A percentile compares a stretch with the other conserved stretches of the same genome.
Conservation (phyloP, 2,113 vertebrate species). For the Chaetops frenatus region DNA sequence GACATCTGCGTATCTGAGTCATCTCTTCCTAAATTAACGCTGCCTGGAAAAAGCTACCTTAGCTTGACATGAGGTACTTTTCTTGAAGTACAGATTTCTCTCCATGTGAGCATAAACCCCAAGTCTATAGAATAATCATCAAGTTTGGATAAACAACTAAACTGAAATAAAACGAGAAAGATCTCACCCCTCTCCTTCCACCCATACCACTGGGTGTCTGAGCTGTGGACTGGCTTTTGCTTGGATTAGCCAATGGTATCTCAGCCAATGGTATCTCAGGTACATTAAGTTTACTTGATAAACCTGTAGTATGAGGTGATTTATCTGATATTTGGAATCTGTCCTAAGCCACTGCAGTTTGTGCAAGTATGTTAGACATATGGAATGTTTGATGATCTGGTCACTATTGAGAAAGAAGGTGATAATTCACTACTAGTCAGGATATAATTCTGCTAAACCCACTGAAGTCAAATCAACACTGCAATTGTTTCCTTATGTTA, state of each 20-base stretch:
- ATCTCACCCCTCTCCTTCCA: background rate
- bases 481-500: background rate
- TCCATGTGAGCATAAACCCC: background rate
- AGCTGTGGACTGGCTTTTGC: background rate
- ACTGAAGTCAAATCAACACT: background rate
- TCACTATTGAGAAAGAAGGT: background rate
- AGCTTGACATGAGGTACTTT: background rate
- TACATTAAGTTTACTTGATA: background rate
- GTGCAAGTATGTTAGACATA: background rate
- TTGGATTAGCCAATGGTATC: background rate
- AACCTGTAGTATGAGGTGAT: background rate
- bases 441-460: background rate
- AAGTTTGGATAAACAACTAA: background rate
- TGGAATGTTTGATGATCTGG: background rate
- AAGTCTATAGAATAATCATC: background rate
- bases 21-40: background rate
- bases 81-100: background rate
- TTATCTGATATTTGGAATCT: background rate
- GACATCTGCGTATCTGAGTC: background rate
- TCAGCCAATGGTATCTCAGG: background rate
- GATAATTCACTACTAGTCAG: background rate
- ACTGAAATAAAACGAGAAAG: background rate
- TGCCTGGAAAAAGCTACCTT: background rate
- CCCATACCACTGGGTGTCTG: background rate
- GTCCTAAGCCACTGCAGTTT: background rate